A percentile compares a stretch with the other conserved stretches of the same genome.
Conservation (phyloP, 2,888 invertebrate genomes). For the Diarsia brunnea region DNA sequence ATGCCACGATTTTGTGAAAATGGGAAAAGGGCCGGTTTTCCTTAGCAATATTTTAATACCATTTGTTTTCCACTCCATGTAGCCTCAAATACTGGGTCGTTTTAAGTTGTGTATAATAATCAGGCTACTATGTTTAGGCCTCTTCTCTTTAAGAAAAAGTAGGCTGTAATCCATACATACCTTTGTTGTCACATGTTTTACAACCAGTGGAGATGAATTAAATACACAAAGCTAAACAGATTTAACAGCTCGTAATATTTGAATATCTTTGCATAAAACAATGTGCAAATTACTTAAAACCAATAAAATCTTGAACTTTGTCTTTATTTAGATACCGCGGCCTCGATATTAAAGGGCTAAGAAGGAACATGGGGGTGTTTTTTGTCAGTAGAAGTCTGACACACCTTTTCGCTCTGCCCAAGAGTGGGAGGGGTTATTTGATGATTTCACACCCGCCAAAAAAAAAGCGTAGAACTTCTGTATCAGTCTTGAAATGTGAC, state of each 20-base stretch:
- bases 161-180: not conserved
- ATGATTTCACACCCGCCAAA: too few relatives aligned
- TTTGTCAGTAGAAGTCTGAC: too few relatives aligned
- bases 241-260: too few relatives aligned
- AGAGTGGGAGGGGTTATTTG: too few relatives aligned
- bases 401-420: too few relatives aligned
- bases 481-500: too few relatives aligned
- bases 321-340: too few relatives aligned
- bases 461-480: too few relatives aligned
- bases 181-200: not conserved
- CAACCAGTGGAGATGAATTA: not conserved
- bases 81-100: not conserved
- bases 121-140: not conserved
- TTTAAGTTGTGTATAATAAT: not conserved
- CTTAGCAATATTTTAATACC: not conserved
- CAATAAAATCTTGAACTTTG: too few relatives aligned
- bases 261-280: not conserved
- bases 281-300: not conserved
- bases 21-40: not conserved
- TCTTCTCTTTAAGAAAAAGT: not conserved
- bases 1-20: not conserved
- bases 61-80: not conserved
- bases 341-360: too few relatives aligned
- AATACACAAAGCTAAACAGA: not conserved
- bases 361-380: too few relatives aligned